Evolutionary conservation across 2,797 vertebrate species (phyloP).

Genomic region (Tympanoctomys barrerae): DNA sequence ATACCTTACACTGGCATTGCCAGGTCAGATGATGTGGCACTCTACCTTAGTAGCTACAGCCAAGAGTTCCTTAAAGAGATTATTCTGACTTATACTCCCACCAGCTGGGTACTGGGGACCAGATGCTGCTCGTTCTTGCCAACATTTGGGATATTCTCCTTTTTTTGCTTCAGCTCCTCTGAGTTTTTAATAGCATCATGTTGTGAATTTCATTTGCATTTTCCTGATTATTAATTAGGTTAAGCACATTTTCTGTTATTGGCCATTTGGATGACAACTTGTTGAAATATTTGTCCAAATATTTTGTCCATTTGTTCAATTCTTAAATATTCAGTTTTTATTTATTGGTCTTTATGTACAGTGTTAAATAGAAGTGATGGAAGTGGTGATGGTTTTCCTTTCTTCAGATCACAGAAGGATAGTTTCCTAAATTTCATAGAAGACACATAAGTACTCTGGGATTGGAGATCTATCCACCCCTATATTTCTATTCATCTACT

Average conservation of each 20-base stretch:
- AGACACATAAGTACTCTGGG: not conserved
- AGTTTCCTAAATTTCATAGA: not conserved
- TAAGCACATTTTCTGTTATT: conserved; percentile 60
- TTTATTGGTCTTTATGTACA: not conserved
- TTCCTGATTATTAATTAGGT: conserved; percentile 62
- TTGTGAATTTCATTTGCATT: conserved; percentile 55
- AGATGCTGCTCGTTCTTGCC: not conserved
- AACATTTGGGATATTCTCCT: conserved; percentile 41
- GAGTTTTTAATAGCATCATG: conserved; percentile 14
- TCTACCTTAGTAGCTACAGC: not conserved
- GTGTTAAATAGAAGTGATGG: not conserved
- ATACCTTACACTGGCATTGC: not conserved
- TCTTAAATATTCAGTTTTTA: conserved; percentile 49
- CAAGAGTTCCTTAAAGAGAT: conserved; percentile 10
- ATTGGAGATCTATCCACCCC: not conserved
- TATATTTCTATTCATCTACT: not conserved
- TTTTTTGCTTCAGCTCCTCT: conserved; percentile 46
- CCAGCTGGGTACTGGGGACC: not conserved
- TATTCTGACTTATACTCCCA: conserved; percentile 27
- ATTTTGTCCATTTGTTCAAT: conserved; percentile 44
- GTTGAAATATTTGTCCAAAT: conserved; percentile 33
- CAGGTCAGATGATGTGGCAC: not conserved
- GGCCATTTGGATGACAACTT: conserved; percentile 58
- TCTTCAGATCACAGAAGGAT: not conserved
- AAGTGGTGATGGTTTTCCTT: not conserved